Conservation (phyloP, 2,113 vertebrate genomes). For the Erythrolamprus reginae region DNA sequence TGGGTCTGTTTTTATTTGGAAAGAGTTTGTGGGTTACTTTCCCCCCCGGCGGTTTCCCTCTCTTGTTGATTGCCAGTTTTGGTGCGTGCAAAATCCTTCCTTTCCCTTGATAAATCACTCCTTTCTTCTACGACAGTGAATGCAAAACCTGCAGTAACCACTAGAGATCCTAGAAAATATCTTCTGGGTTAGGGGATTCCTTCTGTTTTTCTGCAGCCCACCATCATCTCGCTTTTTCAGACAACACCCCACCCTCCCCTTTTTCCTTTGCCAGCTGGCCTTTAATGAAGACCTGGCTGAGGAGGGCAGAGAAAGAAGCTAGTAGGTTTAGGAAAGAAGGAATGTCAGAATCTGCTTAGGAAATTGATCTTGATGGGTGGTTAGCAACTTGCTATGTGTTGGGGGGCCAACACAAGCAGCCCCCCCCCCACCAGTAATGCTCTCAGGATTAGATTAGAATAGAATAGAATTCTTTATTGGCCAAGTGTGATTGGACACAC, state of each 20-base stretch:
- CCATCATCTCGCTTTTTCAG: not conserved
- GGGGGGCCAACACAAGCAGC: not conserved
- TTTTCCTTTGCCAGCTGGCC: not conserved
- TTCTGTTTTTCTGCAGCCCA: not conserved
- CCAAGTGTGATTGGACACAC: too few relatives aligned
- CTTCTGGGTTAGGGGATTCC: not conserved
- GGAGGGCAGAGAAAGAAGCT: not conserved
- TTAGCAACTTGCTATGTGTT: not conserved
- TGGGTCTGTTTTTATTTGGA: not conserved
- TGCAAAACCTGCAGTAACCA: not conserved
- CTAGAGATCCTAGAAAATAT: not conserved
- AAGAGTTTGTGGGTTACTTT: not conserved
- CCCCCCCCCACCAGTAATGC: too few relatives aligned
- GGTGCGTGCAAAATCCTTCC: not conserved
- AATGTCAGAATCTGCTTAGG: not conserved
- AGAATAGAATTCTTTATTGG: too few relatives aligned
- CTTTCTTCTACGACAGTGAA: not conserved
- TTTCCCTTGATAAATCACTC: not conserved
- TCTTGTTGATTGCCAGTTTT: not conserved
- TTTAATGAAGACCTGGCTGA: not conserved
- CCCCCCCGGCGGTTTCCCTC: not conserved
- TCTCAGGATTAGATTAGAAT: too few relatives aligned
- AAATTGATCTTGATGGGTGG: not conserved
- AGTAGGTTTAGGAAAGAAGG: not conserved
- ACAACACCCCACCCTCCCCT: not conserved